Evolutionary conservation across 2,888 invertebrate species (phyloP), one percentile per base, ranked within the genome.

Genomic region (Thereva unica): DNA sequence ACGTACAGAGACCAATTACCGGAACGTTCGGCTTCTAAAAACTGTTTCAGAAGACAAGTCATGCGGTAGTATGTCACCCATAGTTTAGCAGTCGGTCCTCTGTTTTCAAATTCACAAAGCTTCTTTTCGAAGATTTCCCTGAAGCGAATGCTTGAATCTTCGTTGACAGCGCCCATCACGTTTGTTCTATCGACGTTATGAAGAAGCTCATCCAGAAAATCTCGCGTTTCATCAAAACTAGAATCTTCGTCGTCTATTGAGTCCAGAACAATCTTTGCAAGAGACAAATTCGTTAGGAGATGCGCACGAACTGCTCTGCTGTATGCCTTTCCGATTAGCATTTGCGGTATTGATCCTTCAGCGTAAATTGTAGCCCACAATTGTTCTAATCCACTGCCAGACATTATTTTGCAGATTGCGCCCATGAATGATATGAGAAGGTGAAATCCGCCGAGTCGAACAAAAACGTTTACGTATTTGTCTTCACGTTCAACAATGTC

Each of bases 21-120:
- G 4, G 55, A 38, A 40, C 55, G 55, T 55, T 55, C 55, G 9
- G 55, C 55, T 37, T 55, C 55, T 10, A 55, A 10, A 55, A 34
- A 55, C 38, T 55, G 55, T 55, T 55, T 55, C 40, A 55, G 4
- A 55, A 78, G 42, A 52, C 72, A 70, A 5, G 75, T 69, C 72
- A 77, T 73, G 9, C 70, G 61, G 59, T 75, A 55, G 55, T 55
- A 55, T 37, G 35, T 37, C 35, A 55, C 55, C 55, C 55, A 40
- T 37, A 55, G 37, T 40, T 34, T 37, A 10, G 55, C 55, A 55
- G 55, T 55, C 12, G 40, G 40, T 5, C 5, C 41, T n/a, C n/a
- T n/a, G n/a, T n/a, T n/a, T n/a, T n/a, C n/a, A n/a, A n/a, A n/a
- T n/a, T n/a, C n/a, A n/a, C n/a, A n/a, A n/a, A n/a, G n/a, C n/a